Conservation (phyloP, 1,140 invertebrate species). For the Manduca sexta region DNA sequence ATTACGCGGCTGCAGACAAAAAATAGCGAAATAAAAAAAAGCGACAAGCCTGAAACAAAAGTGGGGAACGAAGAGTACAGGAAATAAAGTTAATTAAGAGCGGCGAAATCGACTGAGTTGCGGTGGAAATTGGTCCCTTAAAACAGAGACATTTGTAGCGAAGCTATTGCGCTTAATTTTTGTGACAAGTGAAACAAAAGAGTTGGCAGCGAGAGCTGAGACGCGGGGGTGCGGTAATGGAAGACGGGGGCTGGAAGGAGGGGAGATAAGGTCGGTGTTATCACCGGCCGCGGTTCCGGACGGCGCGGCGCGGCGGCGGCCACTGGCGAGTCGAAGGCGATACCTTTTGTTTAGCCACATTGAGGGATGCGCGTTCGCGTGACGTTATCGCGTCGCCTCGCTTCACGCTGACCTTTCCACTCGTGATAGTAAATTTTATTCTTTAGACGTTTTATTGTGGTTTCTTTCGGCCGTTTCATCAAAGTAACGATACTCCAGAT, state of each 20-base stretch:
- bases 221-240: conserved; percentile 26
- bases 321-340: conserved; percentile 63
- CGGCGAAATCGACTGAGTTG: conserved; percentile 71
- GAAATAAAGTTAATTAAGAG: conserved; percentile 74
- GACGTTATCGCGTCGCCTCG: conserved; percentile 60
- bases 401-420: conserved; percentile 59
- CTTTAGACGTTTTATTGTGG: conserved; percentile 52
- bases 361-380: conserved; percentile 64
- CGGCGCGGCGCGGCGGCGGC: conserved; percentile 46
- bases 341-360: conserved; percentile 67
- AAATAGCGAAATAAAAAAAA: conserved; percentile 65
- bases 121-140: conserved; percentile 70
- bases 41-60: conserved; percentile 66
- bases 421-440: conserved; percentile 64
- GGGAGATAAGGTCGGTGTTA: conserved; percentile 65
- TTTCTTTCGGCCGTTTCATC: conserved; percentile 16
- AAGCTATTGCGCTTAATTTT: conserved; percentile 71
- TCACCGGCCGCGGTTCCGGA: conserved; percentile 55
- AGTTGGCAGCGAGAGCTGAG: conserved; percentile 48
- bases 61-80: conserved; percentile 64
- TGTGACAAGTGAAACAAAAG: conserved; percentile 73
- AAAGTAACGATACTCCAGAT: conserved; percentile 24
- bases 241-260: conserved; percentile 24
- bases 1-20: conserved; percentile 69
- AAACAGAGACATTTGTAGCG: conserved; percentile 72